Conservation (phyloP, 92 coral and sea anemone species). For the Palythoa heliodiscus region DNA sequence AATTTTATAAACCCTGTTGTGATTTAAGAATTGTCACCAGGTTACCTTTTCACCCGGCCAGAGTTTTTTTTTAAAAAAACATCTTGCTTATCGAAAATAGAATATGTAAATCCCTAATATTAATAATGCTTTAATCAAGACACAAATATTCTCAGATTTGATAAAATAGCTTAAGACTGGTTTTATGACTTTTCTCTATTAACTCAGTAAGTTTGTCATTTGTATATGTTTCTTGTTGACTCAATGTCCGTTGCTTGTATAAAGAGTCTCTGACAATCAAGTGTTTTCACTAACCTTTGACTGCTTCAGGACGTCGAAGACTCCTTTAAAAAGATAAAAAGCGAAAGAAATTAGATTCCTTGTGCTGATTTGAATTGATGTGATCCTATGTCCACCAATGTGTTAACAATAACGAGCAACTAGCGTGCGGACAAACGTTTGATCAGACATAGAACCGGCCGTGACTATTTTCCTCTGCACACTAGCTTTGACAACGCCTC, state of each 20-base stretch:
- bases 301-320: constrained; percentile 46
- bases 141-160: too few species aligned
- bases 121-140: too few species aligned
- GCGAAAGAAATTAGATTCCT: not conserved
- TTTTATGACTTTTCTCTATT: too few species aligned
- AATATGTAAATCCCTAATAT: too few species aligned
- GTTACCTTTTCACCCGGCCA: too few species aligned
- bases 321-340: constrained; percentile 26
- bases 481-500: not conserved
- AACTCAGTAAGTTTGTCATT: not conserved
- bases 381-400: not conserved
- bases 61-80: too few species aligned
- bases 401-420: not conserved
- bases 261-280: not conserved
- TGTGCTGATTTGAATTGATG: not conserved
- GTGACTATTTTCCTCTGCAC: not conserved
- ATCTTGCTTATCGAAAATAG: too few species aligned
- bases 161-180: too few species aligned
- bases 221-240: not conserved
- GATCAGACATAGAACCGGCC: not conserved
- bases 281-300: not conserved
- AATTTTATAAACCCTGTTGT: too few species aligned
- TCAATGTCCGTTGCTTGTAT: not conserved
- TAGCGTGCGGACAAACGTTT: not conserved
- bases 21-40: too few species aligned